Conservation (phyloP, 1,140 invertebrate species). For the Drosophila ogumai region DNA sequence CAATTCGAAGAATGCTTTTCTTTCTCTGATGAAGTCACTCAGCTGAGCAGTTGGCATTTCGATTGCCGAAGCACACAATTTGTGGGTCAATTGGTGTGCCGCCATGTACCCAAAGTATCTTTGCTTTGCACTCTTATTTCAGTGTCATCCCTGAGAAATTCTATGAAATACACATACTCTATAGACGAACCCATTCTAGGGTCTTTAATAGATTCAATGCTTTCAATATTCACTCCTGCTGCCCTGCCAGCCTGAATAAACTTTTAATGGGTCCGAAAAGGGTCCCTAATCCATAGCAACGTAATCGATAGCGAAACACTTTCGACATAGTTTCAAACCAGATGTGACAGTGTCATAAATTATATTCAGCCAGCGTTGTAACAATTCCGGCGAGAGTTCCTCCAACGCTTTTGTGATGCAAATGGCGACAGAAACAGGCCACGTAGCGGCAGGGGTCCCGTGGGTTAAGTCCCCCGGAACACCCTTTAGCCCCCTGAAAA, state of each 20-base stretch:
- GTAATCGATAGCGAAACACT: constrained; percentile 29
- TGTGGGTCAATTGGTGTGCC: constrained; percentile 36
- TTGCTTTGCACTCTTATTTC: not conserved
- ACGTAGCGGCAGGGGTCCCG: constrained; percentile 29
- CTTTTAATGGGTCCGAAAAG: constrained; percentile 33
- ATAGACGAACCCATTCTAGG: not conserved
- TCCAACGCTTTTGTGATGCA: constrained; percentile 63
- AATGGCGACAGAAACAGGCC: constrained; percentile 50
- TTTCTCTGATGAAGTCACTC: constrained; percentile 26
- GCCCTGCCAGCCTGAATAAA: constrained; percentile 18
- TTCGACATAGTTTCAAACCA: constrained; percentile 26
- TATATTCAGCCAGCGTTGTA: constrained; percentile 32
- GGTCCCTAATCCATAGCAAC: constrained; percentile 6
- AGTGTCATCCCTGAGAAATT: constrained; percentile 1
- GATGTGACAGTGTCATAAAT: constrained; percentile 68
- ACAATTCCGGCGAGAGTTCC: constrained; percentile 36
- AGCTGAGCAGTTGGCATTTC: constrained; percentile 19
- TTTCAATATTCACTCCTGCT: not conserved
- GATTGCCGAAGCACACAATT: constrained; percentile 12
- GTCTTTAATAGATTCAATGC: not conserved
- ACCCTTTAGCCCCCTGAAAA: constrained; percentile 12
- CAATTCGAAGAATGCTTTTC: constrained; percentile 66
- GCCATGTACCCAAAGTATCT: constrained; percentile 1
- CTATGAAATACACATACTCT: not conserved
- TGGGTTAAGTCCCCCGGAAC: constrained; percentile 1